A percentile compares a stretch with the other conserved stretches of the same genome.
Conservation (phyloP, 2,797 vertebrate species). For the Pterois miles region DNA sequence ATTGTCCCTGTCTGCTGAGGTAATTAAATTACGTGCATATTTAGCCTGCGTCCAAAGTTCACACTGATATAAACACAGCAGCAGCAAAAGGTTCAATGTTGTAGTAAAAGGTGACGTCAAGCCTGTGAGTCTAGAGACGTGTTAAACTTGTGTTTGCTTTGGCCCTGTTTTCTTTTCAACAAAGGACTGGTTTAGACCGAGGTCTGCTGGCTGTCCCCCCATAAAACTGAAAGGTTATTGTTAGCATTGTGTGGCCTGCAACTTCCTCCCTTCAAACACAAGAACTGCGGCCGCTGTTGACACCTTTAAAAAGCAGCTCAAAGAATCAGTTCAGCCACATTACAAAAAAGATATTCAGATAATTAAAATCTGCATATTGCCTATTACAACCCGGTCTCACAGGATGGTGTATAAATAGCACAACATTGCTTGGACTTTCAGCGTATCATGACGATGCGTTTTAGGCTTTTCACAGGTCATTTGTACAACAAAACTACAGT, state of each 20-base stretch:
- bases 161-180: neutral
- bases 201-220: neutral
- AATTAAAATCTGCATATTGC: neutral
- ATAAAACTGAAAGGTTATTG: neutral
- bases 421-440: too few relatives aligned
- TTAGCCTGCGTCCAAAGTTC: constrained; percentile 69
- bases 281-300: neutral
- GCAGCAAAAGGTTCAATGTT: constrained; percentile 43
- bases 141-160: neutral
- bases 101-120: constrained; percentile 60
- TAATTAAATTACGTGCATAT: constrained; percentile 70
- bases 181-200: neutral
- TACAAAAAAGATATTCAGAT: neutral
- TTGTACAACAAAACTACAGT: too few relatives aligned
- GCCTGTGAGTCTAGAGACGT: constrained; percentile 1
- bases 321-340: neutral
- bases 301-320: neutral
- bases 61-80: constrained; percentile 68
- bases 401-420: too few relatives aligned
- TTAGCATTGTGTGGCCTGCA: neutral
- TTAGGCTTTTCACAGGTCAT: too few relatives aligned
- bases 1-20: constrained; percentile 69
- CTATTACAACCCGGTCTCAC: neutral
- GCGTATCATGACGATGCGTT: too few relatives aligned
- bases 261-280: neutral